A percentile compares a stretch with the other conserved stretches of the same genome.
Evolutionary conservation across 2,113 vertebrate species (phyloP).

Genomic region (Micronycteris hirsuta): DNA sequence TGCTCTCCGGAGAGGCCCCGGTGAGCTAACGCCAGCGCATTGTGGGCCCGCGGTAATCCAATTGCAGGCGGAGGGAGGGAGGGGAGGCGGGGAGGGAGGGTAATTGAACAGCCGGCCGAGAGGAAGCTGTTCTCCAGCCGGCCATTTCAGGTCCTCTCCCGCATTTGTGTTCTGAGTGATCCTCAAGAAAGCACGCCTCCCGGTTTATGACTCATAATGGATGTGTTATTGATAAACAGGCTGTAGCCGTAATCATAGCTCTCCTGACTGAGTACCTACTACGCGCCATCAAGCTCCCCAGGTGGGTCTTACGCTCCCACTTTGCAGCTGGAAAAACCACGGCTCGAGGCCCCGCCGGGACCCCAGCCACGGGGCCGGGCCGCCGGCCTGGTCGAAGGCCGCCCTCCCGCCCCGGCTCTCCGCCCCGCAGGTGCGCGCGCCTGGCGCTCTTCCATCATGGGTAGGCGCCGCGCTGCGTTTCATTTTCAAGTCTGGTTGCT

Average conservation of each 20-base stretch:
- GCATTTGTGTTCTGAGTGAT: neutral
- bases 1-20: fast-evolving
- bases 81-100: neutral
- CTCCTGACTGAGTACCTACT: fast-evolving
- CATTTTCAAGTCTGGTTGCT: neutral
- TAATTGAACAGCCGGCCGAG: fast-evolving
- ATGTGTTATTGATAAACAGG: too few species aligned
- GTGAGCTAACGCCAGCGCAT: neutral
- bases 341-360: fast-evolving
- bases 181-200: neutral
- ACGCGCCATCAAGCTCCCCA: fast-evolving
- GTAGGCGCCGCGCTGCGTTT: fast-evolving
- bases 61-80: neutral
- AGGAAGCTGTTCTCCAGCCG: neutral
- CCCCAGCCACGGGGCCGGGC: neutral
- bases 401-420: fast-evolving
- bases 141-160: fast-evolving
- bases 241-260: too few species aligned
- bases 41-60: neutral
- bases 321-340: neutral
- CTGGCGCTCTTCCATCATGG: neutral
- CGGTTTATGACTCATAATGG: neutral
- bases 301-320: neutral
- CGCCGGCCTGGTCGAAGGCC: too few species aligned
- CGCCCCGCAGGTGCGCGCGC: neutral